A percentile compares a stretch with the other conserved stretches of the same genome.
Evolutionary conservation across 2,888 invertebrate genomes (phyloP).

Genomic region (Fabriciana adippe): DNA sequence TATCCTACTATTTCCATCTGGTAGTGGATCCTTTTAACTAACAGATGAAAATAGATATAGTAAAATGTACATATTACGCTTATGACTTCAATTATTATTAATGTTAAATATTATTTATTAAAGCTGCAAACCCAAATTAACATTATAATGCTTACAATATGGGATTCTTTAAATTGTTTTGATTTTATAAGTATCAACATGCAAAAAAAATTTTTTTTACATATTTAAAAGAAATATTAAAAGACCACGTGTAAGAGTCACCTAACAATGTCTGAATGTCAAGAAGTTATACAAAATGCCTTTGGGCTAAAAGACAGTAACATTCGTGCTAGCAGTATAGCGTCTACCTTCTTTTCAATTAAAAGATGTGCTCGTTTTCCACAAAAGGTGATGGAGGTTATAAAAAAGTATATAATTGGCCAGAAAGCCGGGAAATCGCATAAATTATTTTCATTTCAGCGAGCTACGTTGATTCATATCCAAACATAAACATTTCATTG

Average conservation of each 20-base stretch:
- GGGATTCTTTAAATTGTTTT: too few relatives aligned
- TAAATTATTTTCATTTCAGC: slow-evolving; percentile 46
- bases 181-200: too few relatives aligned
- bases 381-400: neutral
- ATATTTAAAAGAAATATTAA: neutral
- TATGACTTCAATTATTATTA: too few relatives aligned
- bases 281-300: slow-evolving; percentile 15
- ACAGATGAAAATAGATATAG: too few relatives aligned
- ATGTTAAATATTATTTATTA: too few relatives aligned
- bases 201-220: too few relatives aligned
- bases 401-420: slow-evolving; percentile 26
- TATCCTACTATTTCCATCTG: too few relatives aligned
- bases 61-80: too few relatives aligned
- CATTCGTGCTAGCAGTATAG: neutral
- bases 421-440: slow-evolving; percentile 31
- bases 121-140: too few relatives aligned
- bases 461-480: slow-evolving; percentile 52
- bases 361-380: neutral
- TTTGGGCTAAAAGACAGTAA: slow-evolving; percentile 5
- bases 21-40: too few relatives aligned
- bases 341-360: neutral
- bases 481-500: slow-evolving; percentile 49
- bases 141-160: too few relatives aligned
- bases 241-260: neutral
- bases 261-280: slow-evolving; percentile 3